Base-by-base conservation (phyloP, 2,113 vertebrate species). In the Poeciliopsis prolifica region DNA sequence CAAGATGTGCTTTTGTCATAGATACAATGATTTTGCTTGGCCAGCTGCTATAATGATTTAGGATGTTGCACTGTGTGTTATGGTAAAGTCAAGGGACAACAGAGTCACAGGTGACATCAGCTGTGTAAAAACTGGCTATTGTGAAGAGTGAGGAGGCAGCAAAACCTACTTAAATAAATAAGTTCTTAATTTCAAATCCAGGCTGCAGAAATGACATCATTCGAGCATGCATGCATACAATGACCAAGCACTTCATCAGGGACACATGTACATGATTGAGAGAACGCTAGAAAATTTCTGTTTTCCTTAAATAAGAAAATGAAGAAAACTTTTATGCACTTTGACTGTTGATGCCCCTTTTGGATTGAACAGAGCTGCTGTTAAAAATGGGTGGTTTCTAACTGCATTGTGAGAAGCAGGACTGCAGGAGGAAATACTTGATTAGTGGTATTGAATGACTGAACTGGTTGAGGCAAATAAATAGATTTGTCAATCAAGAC, bases 181-280 rank as follows among this genome's bases (percentile, higher is more conserved):
- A n/a, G 0, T 30, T 42, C 1, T 30, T 42, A 71, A 61, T 48
- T 29, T 35, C 19, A 28, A 75, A 69, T 61, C 14, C 30, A 70
- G 75, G 68, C 77, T 78, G 81, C 54, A 26, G 48, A 78, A 67
- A 75, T 63, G 24, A 79, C 62, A 35, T 61, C 24, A 12, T 63
- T 54, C 58, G 37, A 28, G 30, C 88, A 82, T 92, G 30, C 88
- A 82, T 92, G 89, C 89, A 76, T n/a, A 54, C 58, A 67, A 6
- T 77, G 61, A 64, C 44, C 61, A 62, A 82, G 65, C 80, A 82
- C n/a, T 82, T 72, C 15, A 26, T 61, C 35, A 44, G 33, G 35
- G 40, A 61, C 44, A 69, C 31, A 60, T 30, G 19, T 37, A 68
- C 6, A 73, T 4, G 7, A 19, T 61, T 5, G 12, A 60, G 31